Percentiles rank a stretch among this genome's conserved stretches.
Evolutionary conservation across 1,140 invertebrate genomes (phyloP).

Genomic region (Ostrea denselamellosa): DNA sequence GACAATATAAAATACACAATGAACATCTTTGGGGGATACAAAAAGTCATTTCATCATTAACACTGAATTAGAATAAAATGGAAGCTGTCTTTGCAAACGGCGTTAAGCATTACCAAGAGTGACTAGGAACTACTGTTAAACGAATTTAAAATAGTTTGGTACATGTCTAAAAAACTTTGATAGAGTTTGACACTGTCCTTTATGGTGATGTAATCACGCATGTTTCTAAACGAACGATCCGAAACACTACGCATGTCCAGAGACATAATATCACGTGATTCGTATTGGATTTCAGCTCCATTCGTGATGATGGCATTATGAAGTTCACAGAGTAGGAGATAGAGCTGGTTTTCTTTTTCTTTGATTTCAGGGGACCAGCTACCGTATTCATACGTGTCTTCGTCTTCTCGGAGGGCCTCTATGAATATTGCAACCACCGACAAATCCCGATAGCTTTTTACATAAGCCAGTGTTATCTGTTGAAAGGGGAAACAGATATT

Average conservation of each 20-base stretch:
- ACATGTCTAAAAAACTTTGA: slow-evolving; percentile 17
- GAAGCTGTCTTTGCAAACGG: not conserved
- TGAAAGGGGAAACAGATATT: not conserved
- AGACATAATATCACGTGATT: slow-evolving; percentile 1
- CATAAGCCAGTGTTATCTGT: not conserved
- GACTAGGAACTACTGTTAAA: not conserved
- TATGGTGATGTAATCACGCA: not conserved
- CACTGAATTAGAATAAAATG: not conserved
- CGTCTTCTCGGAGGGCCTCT: not conserved
- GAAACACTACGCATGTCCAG: not conserved
- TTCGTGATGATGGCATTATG: not conserved
- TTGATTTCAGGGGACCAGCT: not conserved
- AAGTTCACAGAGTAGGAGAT: not conserved
- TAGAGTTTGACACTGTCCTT: not conserved
- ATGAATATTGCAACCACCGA: not conserved
- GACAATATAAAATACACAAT: too few relatives aligned
- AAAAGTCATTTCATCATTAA: not conserved
- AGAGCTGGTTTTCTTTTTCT: not conserved
- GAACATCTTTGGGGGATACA: too few relatives aligned
- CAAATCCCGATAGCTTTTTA: not conserved
- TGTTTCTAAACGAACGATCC: not conserved
- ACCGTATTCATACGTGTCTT: not conserved
- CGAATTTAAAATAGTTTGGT: not conserved
- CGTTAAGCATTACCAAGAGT: not conserved
- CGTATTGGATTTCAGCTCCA: not conserved